Evolutionary conservation across 2,888 invertebrate genomes (phyloP), one percentile per base, ranked within the genome.

Genomic region (Chloromyia formosa): DNA sequence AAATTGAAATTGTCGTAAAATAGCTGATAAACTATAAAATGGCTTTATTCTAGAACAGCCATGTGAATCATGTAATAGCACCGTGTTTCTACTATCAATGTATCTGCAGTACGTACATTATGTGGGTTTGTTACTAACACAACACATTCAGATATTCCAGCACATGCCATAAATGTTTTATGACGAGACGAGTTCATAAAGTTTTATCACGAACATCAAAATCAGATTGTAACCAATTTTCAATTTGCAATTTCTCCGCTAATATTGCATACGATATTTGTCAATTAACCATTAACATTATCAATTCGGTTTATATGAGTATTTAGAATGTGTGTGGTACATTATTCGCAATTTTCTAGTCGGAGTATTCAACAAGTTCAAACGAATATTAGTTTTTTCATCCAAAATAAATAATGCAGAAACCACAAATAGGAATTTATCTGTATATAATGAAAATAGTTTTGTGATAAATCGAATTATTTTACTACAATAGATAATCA

Each of bases 211-310:
- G 66, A 66, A 66, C 49, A 66, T 66, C 66, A 66, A 66, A 56
- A 66, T 66, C 66, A 18, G 66, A 66, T 22, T 22, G 45, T 66
- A 20, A 56, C 58, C 56, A 71, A 71, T 71, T 71, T 71, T 71
- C 71, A 56, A 71, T 71, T 71, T 58, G 42, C 18, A 49, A 49
- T 49, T 49, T n/a, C 12, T 49, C 14, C 58, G 27, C 49, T 62
- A 49, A 45, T 66, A 49, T 12, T 49, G n/a, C 49, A 49, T 20
- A 66, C 18, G 27, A 71, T 58, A 56, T 56, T 71, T 58, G 71
- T 71, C 71, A 71, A 71, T 71, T 71, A 71, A 40, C 42, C 16
- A 56, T 56, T 56, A 71, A 71, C n/a, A 18, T 66, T 66, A 66
- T 66, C 49, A 49, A 45, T 66, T 45, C 16, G 20, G 27, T 35